Base-by-base conservation (phyloP, 2,888 invertebrate genomes). In the Willowsia nigromaculata region DNA sequence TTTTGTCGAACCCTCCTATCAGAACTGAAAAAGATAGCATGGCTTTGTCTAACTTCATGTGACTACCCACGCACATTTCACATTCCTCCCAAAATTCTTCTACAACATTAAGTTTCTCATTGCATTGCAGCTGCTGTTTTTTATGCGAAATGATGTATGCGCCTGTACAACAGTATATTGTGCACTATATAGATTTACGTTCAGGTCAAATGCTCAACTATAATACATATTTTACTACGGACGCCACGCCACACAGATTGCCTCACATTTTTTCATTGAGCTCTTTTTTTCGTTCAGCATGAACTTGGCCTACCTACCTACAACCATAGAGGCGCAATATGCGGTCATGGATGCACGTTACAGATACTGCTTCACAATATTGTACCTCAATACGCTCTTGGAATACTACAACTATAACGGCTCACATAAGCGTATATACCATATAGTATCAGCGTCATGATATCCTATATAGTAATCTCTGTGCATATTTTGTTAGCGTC, bases 271-370 rank as follows among this genome's bases (percentile, higher is more conserved):
- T 86, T 88, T 82, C 88, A 88, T 74, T 88, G 88, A 88, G 82
- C 82, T 88, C 59, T 30, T 84, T 82, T n/a, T 86, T 82, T 82
- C 50, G 43, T 80, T 86, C 86, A 68, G 81, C 88, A 53, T 88
- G 88, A 88, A 88, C 88, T 88, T 88, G 88, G 88, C 88, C 88
- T 88, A 88, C 82, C 88, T 88, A 88, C 88, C 82, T 59, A 88
- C 59, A 81, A 88, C 82, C 82, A 59, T 82, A 47, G 37, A 71
- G 68, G 81, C 25, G 33, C 65, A 71, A 43, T 71, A 88, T 59
- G 82, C 88, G 88, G 88, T 88, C 88, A 88, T 88, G 88, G 88
- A 82, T 88, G 59, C 80, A 43, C 33, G 33, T 65, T 71, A 40
- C 43, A 59, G 25, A 25, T 11, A 56, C 56, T 6, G 22, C 13